Percentiles rank a stretch among this genome's conserved stretches.
phyloP scores from a whole-genome alignment of 2,888 invertebrate species.

The Brachyopa scutellaris region DNA sequence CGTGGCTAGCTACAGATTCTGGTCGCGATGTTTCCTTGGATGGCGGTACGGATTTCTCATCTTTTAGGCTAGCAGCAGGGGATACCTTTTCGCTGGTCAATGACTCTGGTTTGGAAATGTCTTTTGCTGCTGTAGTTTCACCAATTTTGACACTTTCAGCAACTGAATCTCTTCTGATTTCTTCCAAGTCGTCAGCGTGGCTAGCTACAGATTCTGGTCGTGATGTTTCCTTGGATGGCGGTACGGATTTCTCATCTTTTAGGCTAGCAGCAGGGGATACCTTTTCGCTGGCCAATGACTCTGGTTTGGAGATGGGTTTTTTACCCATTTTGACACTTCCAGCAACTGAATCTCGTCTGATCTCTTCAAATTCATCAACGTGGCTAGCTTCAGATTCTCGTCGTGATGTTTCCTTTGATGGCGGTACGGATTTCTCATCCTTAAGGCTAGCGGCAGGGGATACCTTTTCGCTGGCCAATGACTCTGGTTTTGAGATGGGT shows the following conservation, averaged over 20 bases:
- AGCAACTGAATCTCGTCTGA: slow-evolving; percentile 46
- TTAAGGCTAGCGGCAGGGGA: slow-evolving; percentile 23
- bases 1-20: too few relatives aligned
- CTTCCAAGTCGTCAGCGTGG: slow-evolving; percentile 2
- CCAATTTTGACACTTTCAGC: slow-evolving; percentile 28
- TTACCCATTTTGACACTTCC: slow-evolving; percentile 38
- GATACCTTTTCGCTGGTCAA: too few relatives aligned
- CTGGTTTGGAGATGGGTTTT: slow-evolving; percentile 15
- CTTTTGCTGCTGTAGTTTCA: too few relatives aligned
- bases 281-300: too few relatives aligned
- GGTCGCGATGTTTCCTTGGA: too few relatives aligned
- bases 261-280: too few relatives aligned
- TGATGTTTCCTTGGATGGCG: slow-evolving; percentile 62
- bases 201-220: slow-evolving; percentile 60
- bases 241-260: slow-evolving; percentile 42
- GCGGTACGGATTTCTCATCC: slow-evolving; percentile 48
- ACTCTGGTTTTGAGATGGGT: not conserved
- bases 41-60: too few relatives aligned
- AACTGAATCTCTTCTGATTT: slow-evolving; percentile 33
- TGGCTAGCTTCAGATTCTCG: slow-evolving; percentile 75
- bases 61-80: too few relatives aligned
- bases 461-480: too few relatives aligned
- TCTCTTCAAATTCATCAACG: slow-evolving; percentile 52
- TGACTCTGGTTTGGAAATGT: too few relatives aligned
- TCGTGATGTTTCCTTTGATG: slow-evolving; percentile 71